phyloP scores from a whole-genome alignment of 1,140 invertebrate genomes.

The Hermatobates lingyangjiaoensis region DNA sequence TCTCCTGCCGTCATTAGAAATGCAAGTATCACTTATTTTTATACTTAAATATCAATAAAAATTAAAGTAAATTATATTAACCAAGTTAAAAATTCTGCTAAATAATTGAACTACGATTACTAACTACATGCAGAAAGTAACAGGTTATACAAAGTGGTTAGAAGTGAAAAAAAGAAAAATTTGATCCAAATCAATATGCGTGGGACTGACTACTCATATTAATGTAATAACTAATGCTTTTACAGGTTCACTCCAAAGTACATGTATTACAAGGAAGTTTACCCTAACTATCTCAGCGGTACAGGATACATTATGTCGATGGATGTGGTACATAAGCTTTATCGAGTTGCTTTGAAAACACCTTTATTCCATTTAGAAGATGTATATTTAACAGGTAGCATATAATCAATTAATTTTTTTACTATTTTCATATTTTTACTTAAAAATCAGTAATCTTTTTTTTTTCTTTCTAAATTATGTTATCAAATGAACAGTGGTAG shows the following conservation, averaged over 20 bases:
- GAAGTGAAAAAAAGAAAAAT: too few species aligned
- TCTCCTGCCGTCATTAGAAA: too few species aligned
- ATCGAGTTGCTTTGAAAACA: constrained; percentile 42
- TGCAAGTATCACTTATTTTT: too few species aligned
- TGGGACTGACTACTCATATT: too few species aligned
- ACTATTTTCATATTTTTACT: neutral
- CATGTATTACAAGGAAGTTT: constrained; percentile 48
- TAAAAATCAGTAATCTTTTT: neutral
- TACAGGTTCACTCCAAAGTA: constrained; percentile 56
- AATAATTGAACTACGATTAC: too few species aligned
- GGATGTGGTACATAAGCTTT: constrained; percentile 42
- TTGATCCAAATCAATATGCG: too few species aligned
- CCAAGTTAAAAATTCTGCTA: too few species aligned
- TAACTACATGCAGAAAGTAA: too few species aligned
- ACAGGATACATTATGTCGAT: constrained; percentile 65
- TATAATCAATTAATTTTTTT: constrained; percentile 21
- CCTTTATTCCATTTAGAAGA: constrained; percentile 64
- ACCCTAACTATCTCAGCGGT: constrained; percentile 69
- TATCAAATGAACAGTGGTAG: neutral
- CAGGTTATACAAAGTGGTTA: too few species aligned
- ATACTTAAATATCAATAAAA: too few species aligned
- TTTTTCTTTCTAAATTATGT: neutral
- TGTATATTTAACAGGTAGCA: constrained; percentile 73
- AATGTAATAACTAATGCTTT: too few species aligned
- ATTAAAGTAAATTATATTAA: too few species aligned